phyloP scores from a whole-genome alignment of 2,113 vertebrate genomes.

The Elgaria multicarinata region DNA sequence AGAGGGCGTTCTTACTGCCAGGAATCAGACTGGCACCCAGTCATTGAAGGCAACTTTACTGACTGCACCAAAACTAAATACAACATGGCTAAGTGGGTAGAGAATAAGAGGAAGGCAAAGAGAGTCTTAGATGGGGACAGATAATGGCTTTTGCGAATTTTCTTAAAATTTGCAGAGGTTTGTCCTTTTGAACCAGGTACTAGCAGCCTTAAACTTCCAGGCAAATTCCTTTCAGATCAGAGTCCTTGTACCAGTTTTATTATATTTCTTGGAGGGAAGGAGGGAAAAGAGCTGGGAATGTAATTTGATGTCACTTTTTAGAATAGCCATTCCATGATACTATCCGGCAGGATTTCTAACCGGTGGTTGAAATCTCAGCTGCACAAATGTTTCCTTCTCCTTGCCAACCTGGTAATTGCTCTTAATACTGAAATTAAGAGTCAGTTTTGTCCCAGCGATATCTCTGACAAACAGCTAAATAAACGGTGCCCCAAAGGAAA shows the following conservation, averaged over 20 bases:
- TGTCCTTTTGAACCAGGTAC: neutral
- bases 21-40: neutral
- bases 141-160: neutral
- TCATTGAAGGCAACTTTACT: neutral
- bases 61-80: neutral
- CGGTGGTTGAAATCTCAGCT: neutral
- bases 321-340: neutral
- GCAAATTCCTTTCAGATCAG: neutral
- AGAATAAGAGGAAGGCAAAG: neutral
- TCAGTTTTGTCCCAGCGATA: neutral
- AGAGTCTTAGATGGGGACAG: neutral
- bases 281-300: neutral
- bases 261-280: neutral
- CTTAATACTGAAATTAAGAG: neutral
- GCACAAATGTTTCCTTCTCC: neutral
- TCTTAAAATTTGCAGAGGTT: neutral
- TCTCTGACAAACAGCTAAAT: neutral
- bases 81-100: neutral
- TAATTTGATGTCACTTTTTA: neutral
- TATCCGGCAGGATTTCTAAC: conserved; percentile 6
- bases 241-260: neutral
- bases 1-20: neutral
- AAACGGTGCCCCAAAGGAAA: neutral
- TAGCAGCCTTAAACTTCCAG: neutral
- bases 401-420: neutral